Percentiles rank a stretch among this genome's conserved stretches.
These are phyloP conservation scores for Mustelus asterias DNA, from an alignment of 2,113 vertebrate genomes.

Conservation along the genomic window DNA sequence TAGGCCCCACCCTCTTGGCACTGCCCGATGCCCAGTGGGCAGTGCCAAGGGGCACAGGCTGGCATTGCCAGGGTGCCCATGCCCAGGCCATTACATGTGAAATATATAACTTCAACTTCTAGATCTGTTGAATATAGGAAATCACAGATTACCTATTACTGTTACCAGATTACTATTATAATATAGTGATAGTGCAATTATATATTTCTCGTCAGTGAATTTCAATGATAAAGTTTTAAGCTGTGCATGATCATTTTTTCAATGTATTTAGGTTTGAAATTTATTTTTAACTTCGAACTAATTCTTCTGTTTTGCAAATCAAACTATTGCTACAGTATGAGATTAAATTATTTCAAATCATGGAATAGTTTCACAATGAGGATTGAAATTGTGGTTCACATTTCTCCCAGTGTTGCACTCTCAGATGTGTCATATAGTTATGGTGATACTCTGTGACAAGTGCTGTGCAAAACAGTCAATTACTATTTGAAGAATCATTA, in stretches of 20 bases:
- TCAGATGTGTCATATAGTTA: not conserved
- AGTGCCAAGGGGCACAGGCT: too few relatives aligned
- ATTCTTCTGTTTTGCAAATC: not conserved
- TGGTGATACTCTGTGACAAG: not conserved
- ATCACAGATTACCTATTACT: not conserved
- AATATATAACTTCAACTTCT: not conserved
- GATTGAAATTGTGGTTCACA: not conserved
- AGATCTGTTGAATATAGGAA: not conserved
- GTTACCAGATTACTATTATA: not conserved
- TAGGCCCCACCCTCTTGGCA: too few relatives aligned
- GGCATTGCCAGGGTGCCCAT: too few relatives aligned
- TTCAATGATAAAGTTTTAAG: not conserved
- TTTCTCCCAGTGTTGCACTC: not conserved
- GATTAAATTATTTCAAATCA: not conserved
- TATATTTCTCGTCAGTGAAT: not conserved
- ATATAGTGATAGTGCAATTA: not conserved
- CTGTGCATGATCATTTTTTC: not conserved
- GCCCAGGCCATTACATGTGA: not conserved
- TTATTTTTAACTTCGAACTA: not conserved
- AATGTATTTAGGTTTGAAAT: not conserved
- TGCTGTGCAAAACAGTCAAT: not conserved
- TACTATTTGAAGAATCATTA: not conserved
- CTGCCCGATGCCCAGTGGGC: too few relatives aligned
- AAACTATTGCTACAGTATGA: not conserved
- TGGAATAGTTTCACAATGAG: not conserved